Percentiles rank a stretch among this genome's conserved stretches.
Conservation (phyloP, 2,113 vertebrate genomes). For the Silurus glanis region DNA sequence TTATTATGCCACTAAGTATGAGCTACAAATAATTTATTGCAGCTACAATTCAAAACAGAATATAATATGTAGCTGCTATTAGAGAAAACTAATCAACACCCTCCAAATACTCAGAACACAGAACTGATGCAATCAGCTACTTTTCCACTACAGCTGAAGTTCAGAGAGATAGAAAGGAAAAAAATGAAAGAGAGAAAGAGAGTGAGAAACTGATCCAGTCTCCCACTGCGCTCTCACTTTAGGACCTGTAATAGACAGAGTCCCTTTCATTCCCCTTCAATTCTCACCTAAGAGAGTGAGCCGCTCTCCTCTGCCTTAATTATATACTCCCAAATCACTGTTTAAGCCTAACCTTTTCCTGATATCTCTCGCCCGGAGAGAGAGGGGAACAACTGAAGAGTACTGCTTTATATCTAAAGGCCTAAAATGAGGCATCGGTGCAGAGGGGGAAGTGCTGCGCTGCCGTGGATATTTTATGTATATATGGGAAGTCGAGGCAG, state of each 20-base stretch:
- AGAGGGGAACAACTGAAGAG: slow-evolving; percentile 54
- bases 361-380: slow-evolving; percentile 37
- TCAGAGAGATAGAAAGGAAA: slow-evolving; percentile 7
- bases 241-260: slow-evolving; percentile 70
- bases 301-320: slow-evolving; percentile 70
- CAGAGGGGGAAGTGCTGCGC: slow-evolving; percentile 54
- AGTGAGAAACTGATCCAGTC: slow-evolving; percentile 45
- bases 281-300: slow-evolving; percentile 72
- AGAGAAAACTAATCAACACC: neutral
- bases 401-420: slow-evolving; percentile 54
- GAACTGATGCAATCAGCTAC: neutral
- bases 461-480: slow-evolving; percentile 68
- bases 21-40: too few relatives aligned
- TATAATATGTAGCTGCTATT: too few relatives aligned
- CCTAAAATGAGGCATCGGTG: slow-evolving; percentile 51
- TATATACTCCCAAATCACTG: slow-evolving; percentile 69
- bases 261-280: slow-evolving; percentile 69
- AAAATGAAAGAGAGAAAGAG: neutral
- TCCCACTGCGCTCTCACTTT: slow-evolving; percentile 61
- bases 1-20: too few relatives aligned
- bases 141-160: neutral
- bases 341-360: slow-evolving; percentile 69
- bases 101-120: neutral
- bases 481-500: slow-evolving; percentile 63
- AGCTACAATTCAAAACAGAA: too few relatives aligned